A percentile compares a stretch with the other conserved stretches of the same genome.
Conservation (phyloP, 2,113 vertebrate genomes). For the Ginglymostoma cirratum region DNA sequence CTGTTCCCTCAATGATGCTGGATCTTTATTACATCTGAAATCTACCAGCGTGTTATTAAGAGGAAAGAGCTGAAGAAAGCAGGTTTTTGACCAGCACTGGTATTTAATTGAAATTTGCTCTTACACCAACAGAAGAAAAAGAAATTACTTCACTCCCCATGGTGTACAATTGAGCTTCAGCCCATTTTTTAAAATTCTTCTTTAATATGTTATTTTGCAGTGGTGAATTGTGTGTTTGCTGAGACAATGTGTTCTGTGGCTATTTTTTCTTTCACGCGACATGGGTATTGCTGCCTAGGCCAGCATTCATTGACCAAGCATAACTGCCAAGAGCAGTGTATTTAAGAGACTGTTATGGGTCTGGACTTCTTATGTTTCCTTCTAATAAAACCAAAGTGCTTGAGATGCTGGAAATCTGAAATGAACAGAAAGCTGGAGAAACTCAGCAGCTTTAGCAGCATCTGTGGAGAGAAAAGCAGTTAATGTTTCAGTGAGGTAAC, state of each 20-base stretch:
- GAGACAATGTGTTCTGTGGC: background rate
- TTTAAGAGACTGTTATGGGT: no score
- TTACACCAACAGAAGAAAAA: background rate
- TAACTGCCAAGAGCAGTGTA: background rate
- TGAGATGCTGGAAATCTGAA: no score
- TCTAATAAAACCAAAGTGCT: no score
- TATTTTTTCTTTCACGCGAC: no score
- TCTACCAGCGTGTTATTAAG: background rate
- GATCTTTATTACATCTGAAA: background rate
- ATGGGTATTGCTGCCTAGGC: no score
- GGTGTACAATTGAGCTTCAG: background rate
- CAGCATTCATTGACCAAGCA: no score
- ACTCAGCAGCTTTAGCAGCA: no score
- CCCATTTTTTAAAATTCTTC: background rate
- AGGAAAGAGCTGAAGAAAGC: background rate
- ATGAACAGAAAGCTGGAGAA: no score
- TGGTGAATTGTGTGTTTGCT: background rate
- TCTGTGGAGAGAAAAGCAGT: no score
- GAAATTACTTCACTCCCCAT: background rate
- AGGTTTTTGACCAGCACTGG: background rate
- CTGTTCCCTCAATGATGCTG: background rate
- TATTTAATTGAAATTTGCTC: conserved; percentile 13
- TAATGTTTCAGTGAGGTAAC: no score
- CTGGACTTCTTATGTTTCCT: no score
- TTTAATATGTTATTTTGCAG: background rate